Evolutionary conservation across 2,113 vertebrate species (phyloP), one percentile per base, ranked within the genome.

Genomic region (Saccopteryx leptura): DNA sequence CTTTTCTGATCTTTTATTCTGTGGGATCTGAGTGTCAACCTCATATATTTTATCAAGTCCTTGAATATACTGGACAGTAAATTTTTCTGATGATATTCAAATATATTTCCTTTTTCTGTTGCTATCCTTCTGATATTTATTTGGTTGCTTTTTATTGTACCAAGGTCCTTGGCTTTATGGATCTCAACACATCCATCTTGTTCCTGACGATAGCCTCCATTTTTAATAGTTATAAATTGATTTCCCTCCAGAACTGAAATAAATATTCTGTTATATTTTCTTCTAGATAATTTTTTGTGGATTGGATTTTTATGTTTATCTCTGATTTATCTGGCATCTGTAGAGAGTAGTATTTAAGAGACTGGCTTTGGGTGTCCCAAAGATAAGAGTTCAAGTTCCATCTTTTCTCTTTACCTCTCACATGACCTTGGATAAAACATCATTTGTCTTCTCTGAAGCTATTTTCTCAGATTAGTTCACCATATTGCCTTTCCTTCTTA

Each of bases 181-280:
- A 82, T 97, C 93, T 92, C 58, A 54, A 48, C 68, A 76, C 93
- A 97, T 97, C 39, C 31, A 63, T 96, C 95, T 97, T 97, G n/a
- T 91, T 93, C 63, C 72, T 76, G 65, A 87, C 91, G 74, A 78
- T 92, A 85, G 31, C 81, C 61, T 95, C 75, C 93, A 94, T 94
- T 95, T 95, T 97, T 90, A 97, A 95, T 92, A 95, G 87, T 97
- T 83, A 89, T 90, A 96, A 95, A 97, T 96, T 90, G 97, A 85
- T 93, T 92, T 88, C 31, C 50, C 52, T 76, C 23, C 68, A 69
- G 65, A 92, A 93, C 72, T 28, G 78, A 96, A 68, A 96, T 96
- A 97, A 94, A 97, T 92, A 91, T 86, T 94, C 91, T 89, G 31
- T 82, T 95, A 33, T 85, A 88, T 88, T 97, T 96, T 91, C 58